These are phyloP conservation scores for Peromyscus attwateri DNA, from an alignment of 2,797 vertebrate genomes.

Conservation along the genomic window DNA sequence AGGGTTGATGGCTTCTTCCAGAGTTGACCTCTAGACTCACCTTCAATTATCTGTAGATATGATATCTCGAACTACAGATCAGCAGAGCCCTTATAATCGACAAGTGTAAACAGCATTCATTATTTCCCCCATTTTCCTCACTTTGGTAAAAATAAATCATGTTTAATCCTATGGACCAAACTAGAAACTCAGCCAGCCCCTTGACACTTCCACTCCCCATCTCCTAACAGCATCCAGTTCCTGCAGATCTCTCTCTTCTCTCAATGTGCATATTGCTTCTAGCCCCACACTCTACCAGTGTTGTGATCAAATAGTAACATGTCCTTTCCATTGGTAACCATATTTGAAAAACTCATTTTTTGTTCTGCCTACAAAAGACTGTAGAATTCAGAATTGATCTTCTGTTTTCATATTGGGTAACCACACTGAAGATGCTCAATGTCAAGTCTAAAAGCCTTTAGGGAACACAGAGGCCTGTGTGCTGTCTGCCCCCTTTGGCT, in stretches of 20 bases:
- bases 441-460: rapidly evolving
- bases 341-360: not conserved
- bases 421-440: rapidly evolving
- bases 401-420: not conserved
- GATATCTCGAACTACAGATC: not conserved
- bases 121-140: too few species aligned
- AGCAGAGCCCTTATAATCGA: not conserved
- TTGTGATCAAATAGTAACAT: not conserved
- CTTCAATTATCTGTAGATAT: too few species aligned
- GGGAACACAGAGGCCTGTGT: rapidly evolving
- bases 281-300: rapidly evolving
- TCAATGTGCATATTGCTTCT: not conserved
- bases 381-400: not conserved
- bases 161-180: not conserved
- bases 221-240: not conserved
- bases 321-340: not conserved
- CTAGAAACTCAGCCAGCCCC: not conserved
- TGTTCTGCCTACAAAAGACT: not conserved
- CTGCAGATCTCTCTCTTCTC: not conserved
- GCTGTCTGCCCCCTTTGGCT: not conserved
- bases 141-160: not conserved
- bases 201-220: not conserved
- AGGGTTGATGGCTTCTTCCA: not conserved
- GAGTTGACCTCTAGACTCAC: too few species aligned
- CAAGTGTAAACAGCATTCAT: rapidly evolving